Evolutionary conservation across 2,113 vertebrate genomes (phyloP).

Genomic region (Nestor notabilis): DNA sequence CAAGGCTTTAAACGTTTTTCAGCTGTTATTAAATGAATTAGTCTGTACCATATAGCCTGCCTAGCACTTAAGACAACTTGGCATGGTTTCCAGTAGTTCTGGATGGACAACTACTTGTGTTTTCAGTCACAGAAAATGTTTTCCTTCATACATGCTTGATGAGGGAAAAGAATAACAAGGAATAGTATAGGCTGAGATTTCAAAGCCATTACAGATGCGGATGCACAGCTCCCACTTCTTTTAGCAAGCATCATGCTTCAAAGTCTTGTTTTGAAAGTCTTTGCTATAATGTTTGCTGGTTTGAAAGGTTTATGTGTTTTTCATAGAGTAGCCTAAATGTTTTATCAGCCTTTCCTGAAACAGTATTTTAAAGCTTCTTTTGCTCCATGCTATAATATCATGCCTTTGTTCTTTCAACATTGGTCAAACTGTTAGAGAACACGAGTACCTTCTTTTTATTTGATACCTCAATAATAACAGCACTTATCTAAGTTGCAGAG

Average conservation of each 20-base stretch:
- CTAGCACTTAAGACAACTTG: background rate
- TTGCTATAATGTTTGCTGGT: background rate
- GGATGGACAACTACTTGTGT: background rate
- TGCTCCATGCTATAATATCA: background rate
- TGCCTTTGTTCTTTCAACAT: constrained; percentile 25
- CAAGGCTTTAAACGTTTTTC: background rate
- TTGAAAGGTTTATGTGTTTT: background rate
- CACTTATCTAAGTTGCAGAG: background rate
- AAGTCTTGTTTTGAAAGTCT: background rate
- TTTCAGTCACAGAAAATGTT: background rate
- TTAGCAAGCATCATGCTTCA: background rate
- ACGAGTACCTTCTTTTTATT: background rate
- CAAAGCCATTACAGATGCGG: background rate
- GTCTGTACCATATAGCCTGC: background rate
- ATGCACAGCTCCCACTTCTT: background rate
- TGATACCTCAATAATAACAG: background rate
- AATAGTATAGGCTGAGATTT: background rate
- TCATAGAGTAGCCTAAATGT: background rate
- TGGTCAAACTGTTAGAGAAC: background rate
- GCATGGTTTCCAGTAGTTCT: background rate
- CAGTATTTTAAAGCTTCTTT: background rate
- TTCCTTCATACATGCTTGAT: background rate
- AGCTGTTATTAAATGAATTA: constrained; percentile 24
- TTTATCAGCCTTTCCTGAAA: background rate
- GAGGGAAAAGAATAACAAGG: background rate